Base-by-base conservation (phyloP, 2,888 invertebrate species). In the Cryptus viduatorius region DNA sequence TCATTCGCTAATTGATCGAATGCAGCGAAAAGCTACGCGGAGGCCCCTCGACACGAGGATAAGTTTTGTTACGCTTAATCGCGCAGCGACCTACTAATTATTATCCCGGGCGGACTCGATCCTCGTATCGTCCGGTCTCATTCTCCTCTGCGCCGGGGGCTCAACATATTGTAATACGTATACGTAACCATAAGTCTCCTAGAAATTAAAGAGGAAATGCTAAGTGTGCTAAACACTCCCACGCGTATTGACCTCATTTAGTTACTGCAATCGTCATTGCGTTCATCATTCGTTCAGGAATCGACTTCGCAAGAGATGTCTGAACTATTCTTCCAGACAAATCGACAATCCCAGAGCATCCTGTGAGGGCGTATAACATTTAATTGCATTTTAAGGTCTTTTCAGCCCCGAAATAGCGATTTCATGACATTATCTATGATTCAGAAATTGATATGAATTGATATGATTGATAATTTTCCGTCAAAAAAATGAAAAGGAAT, bases 11-110 rank as follows among this genome's bases (percentile, higher is more conserved):
- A 90, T 89, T 87, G 85, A 89, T 86, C 73, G 68, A 80, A 72
- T 50, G 67, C 56, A 68, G 68, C 71, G 12, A 19, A 19, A 48
- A 72, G 48, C 42, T 31, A 50, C 42, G 42, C 50, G 16, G 37
- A 42, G 46, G 19, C 46, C 44, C 65, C 67, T 53, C 78, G 82
- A 83, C 61, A 72, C 82, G 80, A 83, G 87, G 80, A 87, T 71
- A 76, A 83, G 88, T 90, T 89, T 87, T 89, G 90, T 89, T 88
- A 88, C 86, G 86, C 88, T 91, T 91, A 91, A 91, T 90, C 89
- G 87, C 83, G 80, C 64, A 79, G 80, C 90, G 91, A 86, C 91
- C 91, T 90, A 91, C 86, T 91, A 91, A 91, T 91, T 90, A 90
- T 90, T 89, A 89, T 85, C 86, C 86, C 48, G 76, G 29, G 61